These are phyloP conservation scores for Neogobius melanostomus DNA, from an alignment of 2,113 vertebrate species.

Conservation along the genomic window DNA sequence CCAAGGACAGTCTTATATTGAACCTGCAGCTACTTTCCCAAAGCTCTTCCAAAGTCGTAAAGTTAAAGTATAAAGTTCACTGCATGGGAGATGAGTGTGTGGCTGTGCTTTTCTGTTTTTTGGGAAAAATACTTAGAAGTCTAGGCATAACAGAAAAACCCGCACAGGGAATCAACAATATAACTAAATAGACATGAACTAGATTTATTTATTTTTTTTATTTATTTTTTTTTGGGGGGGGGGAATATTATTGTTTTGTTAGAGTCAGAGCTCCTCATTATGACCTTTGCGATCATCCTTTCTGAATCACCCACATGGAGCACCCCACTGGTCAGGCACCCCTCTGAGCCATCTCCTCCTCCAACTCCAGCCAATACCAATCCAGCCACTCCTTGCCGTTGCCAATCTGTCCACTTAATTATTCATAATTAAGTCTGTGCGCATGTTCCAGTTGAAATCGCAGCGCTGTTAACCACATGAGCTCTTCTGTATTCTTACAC, in stretches of 20 bases:
- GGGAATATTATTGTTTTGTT: not conserved
- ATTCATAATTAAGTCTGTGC: constrained; percentile 45
- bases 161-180: not conserved
- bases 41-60: constrained; percentile 6
- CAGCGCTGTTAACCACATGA: constrained; percentile 41
- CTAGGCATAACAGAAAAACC: not conserved
- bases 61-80: constrained; percentile 9
- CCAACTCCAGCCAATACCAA: not conserved
- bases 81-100: not conserved
- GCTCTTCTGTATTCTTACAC: constrained; percentile 45
- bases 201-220: no score
- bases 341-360: constrained; percentile 15
- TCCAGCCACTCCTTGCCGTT: not conserved
- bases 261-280: not conserved
- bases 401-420: constrained; percentile 30
- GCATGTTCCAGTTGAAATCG: constrained; percentile 46
- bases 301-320: not conserved
- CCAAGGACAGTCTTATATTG: constrained; percentile 21
- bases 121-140: constrained; percentile 6
- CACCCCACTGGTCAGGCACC: constrained; percentile 10
- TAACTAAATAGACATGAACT: not conserved
- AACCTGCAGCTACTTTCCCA: constrained; percentile 5
- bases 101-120: constrained; percentile 19
- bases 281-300: not conserved
- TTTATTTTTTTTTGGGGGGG: no score